These are phyloP conservation scores for Perizoma affinitatum DNA, from an alignment of 2,888 invertebrate genomes.

Conservation along the genomic window DNA sequence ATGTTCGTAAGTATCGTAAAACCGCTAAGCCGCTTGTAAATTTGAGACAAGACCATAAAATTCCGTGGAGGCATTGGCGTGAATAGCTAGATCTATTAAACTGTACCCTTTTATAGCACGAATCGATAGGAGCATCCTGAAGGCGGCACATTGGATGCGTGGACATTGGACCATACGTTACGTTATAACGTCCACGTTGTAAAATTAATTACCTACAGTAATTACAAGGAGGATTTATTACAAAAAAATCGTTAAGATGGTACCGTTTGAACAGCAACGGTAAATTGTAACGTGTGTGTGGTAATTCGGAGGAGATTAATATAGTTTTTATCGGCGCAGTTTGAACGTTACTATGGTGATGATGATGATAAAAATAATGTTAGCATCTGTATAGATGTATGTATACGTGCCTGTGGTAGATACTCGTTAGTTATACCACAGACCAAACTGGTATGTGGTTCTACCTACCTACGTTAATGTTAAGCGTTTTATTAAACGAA, in stretches of 20 bases:
- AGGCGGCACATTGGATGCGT: conserved; percentile 16
- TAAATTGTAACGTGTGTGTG: no score
- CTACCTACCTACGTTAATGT: not conserved
- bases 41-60: conserved; percentile 41
- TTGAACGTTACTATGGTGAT: no score
- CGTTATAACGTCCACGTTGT: not conserved
- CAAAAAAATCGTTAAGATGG: no score
- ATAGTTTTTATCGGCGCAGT: no score
- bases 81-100: conserved; percentile 60
- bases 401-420: not conserved
- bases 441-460: no score
- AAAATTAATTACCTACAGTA: not conserved
- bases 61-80: conserved; percentile 42
- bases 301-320: no score
- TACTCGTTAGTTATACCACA: no score
- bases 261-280: no score
- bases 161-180: conserved; percentile 34
- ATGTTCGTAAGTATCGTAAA: conserved; percentile 50
- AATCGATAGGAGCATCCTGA: conserved; percentile 66
- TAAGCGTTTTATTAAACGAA: no score
- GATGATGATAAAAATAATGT: no score
- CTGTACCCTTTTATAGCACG: conserved; percentile 56
- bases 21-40: conserved; percentile 53
- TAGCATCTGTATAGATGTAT: no score
- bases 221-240: no score